Evolutionary conservation across 37 sponge, comb jelly and placozoan species (phyloP).

Genomic region (Dysidea cf. avara): DNA sequence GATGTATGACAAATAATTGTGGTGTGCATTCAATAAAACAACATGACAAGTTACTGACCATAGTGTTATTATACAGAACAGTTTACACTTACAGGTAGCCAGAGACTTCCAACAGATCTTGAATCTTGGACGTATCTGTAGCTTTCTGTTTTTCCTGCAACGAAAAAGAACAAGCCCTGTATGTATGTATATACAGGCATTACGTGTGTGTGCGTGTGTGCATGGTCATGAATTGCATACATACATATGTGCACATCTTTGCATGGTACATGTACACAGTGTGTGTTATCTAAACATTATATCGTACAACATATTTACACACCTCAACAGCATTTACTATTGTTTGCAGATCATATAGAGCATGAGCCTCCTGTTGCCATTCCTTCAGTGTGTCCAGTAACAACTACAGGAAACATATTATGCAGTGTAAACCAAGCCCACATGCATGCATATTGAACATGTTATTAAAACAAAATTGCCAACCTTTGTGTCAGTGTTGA

Average conservation of each 20-base stretch:
- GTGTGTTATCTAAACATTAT: neutral
- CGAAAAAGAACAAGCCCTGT: neutral
- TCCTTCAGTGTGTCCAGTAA: conserved; percentile 49
- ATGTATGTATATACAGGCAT: too few species aligned
- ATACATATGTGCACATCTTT: too few species aligned
- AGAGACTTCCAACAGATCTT: conserved; percentile 57
- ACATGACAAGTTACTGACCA: neutral
- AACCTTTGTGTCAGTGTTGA: conserved; percentile 51
- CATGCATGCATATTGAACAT: neutral
- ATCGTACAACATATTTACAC: neutral
- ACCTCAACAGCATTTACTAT: conserved; percentile 81
- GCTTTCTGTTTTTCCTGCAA: conserved; percentile 9
- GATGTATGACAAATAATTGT: too few species aligned
- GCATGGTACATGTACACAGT: neutral
- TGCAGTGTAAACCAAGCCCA: neutral
- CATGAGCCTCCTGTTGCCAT: conserved; percentile 62
- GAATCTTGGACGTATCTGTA: conserved; percentile 13
- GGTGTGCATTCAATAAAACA: too few species aligned
- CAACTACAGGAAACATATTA: neutral
- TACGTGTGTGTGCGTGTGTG: too few species aligned
- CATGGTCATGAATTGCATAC: too few species aligned
- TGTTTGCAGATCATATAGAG: conserved; percentile 56
- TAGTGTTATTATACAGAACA: neutral
- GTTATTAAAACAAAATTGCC: neutral
- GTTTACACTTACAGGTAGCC: conserved; percentile 66